These are phyloP conservation scores for Noctua comes DNA, from an alignment of 2,888 invertebrate species.

Conservation along the genomic window DNA sequence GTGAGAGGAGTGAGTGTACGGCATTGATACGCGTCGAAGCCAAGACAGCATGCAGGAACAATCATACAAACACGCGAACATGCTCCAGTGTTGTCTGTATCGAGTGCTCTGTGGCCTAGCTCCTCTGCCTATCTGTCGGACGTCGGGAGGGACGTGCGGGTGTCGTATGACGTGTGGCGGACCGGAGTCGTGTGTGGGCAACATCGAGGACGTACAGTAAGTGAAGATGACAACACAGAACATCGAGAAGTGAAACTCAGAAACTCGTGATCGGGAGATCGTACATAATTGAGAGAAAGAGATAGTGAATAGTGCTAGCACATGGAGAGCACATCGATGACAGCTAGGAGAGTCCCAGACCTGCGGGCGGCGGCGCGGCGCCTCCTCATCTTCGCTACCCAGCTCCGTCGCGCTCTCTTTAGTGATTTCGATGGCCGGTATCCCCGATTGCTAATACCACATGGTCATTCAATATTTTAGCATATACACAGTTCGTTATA, in stretches of 20 bases:
- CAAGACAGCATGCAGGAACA: conserved; percentile 90
- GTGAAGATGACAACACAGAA: conserved; percentile 89
- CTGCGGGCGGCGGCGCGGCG: conserved; percentile 87
- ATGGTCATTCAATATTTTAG: conserved; percentile 86
- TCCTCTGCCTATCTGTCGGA: conserved; percentile 71
- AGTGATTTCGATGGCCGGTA: conserved; percentile 94
- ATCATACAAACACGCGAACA: conserved; percentile 85
- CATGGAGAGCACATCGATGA: conserved; percentile 89
- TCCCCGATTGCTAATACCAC: conserved; percentile 90
- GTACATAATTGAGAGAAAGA: conserved; percentile 84
- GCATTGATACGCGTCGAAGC: conserved; percentile 83
- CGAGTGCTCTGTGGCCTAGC: conserved; percentile 84
- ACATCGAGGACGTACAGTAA: conserved; percentile 84
- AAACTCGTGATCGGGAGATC: conserved; percentile 86
- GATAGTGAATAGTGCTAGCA: conserved; percentile 89
- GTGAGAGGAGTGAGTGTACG: conserved; percentile 80
- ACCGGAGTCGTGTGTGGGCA: conserved; percentile 81
- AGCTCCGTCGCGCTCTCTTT: conserved; percentile 93
- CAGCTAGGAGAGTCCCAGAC: conserved; percentile 89
- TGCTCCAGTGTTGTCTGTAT: conserved; percentile 87
- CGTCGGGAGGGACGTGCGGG: conserved; percentile 66
- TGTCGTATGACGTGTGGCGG: conserved; percentile 76
- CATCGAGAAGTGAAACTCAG: conserved; percentile 84
- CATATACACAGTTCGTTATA: conserved; percentile 75
- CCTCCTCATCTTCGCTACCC: conserved; percentile 92